Evolutionary conservation across 2,797 vertebrate species (phyloP), one percentile per base, ranked within the genome.

Genomic region (Dipus sagitta): DNA sequence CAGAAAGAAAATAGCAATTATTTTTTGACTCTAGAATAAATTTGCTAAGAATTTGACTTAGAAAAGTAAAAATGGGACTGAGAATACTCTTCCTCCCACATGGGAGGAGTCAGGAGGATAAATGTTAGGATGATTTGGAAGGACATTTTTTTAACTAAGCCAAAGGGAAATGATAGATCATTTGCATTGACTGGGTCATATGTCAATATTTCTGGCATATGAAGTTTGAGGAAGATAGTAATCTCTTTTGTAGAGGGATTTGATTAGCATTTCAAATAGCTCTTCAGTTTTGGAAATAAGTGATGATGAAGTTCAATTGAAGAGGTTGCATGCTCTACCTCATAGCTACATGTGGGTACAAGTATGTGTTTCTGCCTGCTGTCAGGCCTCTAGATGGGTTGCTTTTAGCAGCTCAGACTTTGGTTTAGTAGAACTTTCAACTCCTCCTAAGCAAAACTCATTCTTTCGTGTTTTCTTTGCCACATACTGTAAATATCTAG

Each of bases 1-100:
- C 42, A 88, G 92, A 83, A 92, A 84, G 67, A 94, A 96, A 95
- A 94, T 58, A 92, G 95, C 90, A 97, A 95, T 96, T 95, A 96
- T 96, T 94, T 95, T 92, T 86, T 91, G 72, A 89, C 87, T 96
- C 80, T 89, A 67, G 93, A 96, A 94, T 95, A 95, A 78, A 94
- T 96, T 95, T 94, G 34, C 94, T 91, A 93, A 95, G 86, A 92
- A 92, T 95, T 47, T 92, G 95, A 96, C 88, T 96, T 94, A 81
- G 80, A 85, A 96, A 95, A 90, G 84, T 78, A 80, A 93, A 96
- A 95, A 52, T 62, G 47, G 86, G 24, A 72, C 75, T 88, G 58
- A 94, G 83, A 91, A 23, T 78, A 75, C 17, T 86, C 28, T 89
- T 74, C 54, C 65, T 85, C 52, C 96, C 65, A 28, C 68, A 64